phyloP scores from a whole-genome alignment of 2,888 invertebrate species.

The Cataglyphis livida region DNA sequence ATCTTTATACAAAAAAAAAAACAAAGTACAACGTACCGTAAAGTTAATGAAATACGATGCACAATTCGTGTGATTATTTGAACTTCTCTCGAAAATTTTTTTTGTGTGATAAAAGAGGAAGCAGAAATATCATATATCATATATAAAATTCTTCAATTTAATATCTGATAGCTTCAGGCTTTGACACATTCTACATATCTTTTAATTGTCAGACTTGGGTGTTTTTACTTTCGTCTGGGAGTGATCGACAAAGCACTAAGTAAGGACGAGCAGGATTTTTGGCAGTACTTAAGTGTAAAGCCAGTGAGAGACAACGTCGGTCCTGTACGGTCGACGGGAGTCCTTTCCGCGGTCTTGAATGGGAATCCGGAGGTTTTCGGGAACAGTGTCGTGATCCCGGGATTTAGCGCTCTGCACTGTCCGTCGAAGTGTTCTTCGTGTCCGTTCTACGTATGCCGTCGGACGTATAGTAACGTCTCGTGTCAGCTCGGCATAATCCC shows the following conservation, averaged over 20 bases:
- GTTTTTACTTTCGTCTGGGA: background rate
- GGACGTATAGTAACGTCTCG: slow-evolving; percentile 77
- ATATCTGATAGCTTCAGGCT: background rate
- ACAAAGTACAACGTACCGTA: background rate
- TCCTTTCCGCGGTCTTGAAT: slow-evolving; percentile 58
- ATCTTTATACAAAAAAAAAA: background rate
- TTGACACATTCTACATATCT: background rate
- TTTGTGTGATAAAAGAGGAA: background rate
- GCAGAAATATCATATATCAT: background rate
- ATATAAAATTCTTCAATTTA: background rate
- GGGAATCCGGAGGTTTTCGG: slow-evolving; percentile 72
- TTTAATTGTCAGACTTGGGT: background rate
- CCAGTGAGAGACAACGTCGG: slow-evolving; percentile 75
- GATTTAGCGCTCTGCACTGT: slow-evolving; percentile 78
- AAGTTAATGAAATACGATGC: background rate
- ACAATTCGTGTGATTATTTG: background rate
- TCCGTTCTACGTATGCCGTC: slow-evolving; percentile 66
- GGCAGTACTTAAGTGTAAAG: slow-evolving; percentile 77
- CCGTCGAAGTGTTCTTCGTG: slow-evolving; percentile 72
- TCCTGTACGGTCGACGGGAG: slow-evolving; percentile 59
- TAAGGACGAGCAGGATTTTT: slow-evolving; percentile 48
- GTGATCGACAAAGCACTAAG: background rate
- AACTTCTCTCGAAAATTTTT: background rate
- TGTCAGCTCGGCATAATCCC: slow-evolving; percentile 82
- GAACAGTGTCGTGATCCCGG: slow-evolving; percentile 72